A percentile compares a stretch with the other conserved stretches of the same genome.
phyloP scores from a whole-genome alignment of 2,888 invertebrate species.

The Apocheima hispidaria region DNA sequence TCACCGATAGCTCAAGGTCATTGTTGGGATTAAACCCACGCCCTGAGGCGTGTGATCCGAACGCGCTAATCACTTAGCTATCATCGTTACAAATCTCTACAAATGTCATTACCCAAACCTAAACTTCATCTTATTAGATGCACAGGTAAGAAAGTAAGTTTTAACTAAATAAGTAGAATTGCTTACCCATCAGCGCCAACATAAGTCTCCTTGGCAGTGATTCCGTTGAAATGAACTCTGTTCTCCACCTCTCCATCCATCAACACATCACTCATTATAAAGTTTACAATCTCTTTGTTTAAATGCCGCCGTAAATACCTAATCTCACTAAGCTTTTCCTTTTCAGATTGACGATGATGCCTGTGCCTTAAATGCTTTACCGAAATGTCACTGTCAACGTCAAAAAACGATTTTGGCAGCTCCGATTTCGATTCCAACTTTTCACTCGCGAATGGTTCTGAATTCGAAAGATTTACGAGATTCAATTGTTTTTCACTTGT shows the following conservation, averaged over 20 bases:
- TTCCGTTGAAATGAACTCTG: conserved; percentile 87
- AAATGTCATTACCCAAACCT: too few relatives aligned
- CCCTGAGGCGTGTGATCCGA: too few relatives aligned
- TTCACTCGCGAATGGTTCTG: conserved; percentile 10
- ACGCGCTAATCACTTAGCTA: too few relatives aligned
- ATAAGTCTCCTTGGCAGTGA: conserved; percentile 89
- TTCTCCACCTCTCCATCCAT: conserved; percentile 90
- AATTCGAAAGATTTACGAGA: conserved; percentile 12
- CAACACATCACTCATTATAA: conserved; percentile 88
- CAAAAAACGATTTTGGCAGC: conserved; percentile 11
- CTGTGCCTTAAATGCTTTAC: conserved; percentile 58
- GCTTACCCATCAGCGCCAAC: conserved; percentile 85
- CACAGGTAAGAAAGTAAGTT: neutral
- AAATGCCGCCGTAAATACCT: conserved; percentile 74
- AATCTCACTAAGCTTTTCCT: conserved; percentile 71
- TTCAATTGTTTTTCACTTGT: conserved; percentile 8
- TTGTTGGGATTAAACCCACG: too few relatives aligned
- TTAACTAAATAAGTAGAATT: neutral
- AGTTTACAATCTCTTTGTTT: conserved; percentile 83
- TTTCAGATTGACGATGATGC: conserved; percentile 57
- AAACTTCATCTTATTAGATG: too few relatives aligned
- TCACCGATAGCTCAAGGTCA: too few relatives aligned
- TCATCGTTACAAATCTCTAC: too few relatives aligned
- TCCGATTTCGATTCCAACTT: neutral
- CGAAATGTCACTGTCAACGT: conserved; percentile 43